A percentile compares a stretch with the other conserved stretches of the same genome.
phyloP scores from a whole-genome alignment of 2,888 invertebrate species.

The Meiosimyza platycephala region DNA sequence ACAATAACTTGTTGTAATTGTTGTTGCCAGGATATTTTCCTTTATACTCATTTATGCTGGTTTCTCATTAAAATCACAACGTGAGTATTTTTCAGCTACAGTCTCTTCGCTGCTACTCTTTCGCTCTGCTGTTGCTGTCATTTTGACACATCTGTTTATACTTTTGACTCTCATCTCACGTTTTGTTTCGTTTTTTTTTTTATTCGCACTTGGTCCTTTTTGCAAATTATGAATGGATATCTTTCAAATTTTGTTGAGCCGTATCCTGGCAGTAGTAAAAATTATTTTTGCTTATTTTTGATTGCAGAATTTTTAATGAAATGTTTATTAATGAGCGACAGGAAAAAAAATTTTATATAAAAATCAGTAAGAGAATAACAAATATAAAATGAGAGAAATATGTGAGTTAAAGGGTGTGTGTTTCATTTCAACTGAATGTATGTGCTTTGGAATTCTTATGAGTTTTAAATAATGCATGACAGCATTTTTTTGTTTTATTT shows the following conservation, averaged over 20 bases:
- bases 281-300: slow-evolving; percentile 3
- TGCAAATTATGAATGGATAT: slow-evolving; percentile 25
- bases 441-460: no score
- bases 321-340: slow-evolving; percentile 26
- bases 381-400: no score
- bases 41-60: not conserved
- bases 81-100: no score
- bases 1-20: not conserved
- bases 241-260: not conserved
- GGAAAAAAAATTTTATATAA: no score
- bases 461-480: no score
- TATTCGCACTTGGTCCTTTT: not conserved
- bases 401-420: no score
- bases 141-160: not conserved
- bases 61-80: not conserved
- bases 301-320: slow-evolving; percentile 28
- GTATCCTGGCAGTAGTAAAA: not conserved
- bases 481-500: no score
- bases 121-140: not conserved
- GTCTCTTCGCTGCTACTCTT: not conserved
- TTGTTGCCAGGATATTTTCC: not conserved
- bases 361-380: no score
- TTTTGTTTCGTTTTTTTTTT: not conserved
- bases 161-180: not conserved
- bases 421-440: no score